A percentile compares a stretch with the other conserved stretches of the same genome.
Conservation (phyloP, 2,888 invertebrate species). For the Erebia epiphron region DNA sequence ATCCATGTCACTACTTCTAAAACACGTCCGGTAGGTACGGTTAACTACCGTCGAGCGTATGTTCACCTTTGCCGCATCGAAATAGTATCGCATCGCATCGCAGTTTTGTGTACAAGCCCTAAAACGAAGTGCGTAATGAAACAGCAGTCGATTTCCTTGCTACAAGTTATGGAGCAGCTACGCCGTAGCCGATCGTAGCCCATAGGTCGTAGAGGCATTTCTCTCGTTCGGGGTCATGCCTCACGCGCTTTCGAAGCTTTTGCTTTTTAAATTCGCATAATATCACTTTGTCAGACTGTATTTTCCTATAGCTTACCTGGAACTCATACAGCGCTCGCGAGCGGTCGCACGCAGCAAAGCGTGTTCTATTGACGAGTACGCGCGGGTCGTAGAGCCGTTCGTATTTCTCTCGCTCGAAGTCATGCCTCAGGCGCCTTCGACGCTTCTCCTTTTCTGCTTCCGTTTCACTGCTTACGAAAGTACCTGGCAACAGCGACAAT, state of each 20-base stretch:
- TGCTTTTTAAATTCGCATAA: constrained; percentile 46
- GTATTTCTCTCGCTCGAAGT: constrained; percentile 66
- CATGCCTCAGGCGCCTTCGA: constrained; percentile 54
- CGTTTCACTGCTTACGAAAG: constrained; percentile 58
- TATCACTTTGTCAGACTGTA: too few species aligned
- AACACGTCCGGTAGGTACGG: too few species aligned
- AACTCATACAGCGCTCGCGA: constrained; percentile 64
- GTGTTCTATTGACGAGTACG: constrained; percentile 69
- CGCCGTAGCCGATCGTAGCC: not conserved
- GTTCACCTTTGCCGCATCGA: too few species aligned
- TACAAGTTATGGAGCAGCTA: not conserved
- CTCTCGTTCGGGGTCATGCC: constrained; percentile 64
- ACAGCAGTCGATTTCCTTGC: not conserved
- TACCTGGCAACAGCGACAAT: constrained; percentile 42
- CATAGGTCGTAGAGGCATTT: constrained; percentile 57
- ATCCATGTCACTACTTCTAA: too few species aligned
- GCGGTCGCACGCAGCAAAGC: constrained; percentile 70
- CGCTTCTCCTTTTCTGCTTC: constrained; percentile 63
- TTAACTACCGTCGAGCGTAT: too few species aligned
- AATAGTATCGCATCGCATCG: too few species aligned
- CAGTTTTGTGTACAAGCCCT: too few species aligned
- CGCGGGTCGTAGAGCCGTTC: constrained; percentile 64
- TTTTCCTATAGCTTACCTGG: constrained; percentile 48
- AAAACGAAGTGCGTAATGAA: too few species aligned
- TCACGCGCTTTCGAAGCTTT: constrained; percentile 59